A percentile compares a stretch with the other conserved stretches of the same genome.
These are phyloP conservation scores for Calonectris borealis DNA, from an alignment of 2,113 vertebrate genomes.

Conservation along the genomic window DNA sequence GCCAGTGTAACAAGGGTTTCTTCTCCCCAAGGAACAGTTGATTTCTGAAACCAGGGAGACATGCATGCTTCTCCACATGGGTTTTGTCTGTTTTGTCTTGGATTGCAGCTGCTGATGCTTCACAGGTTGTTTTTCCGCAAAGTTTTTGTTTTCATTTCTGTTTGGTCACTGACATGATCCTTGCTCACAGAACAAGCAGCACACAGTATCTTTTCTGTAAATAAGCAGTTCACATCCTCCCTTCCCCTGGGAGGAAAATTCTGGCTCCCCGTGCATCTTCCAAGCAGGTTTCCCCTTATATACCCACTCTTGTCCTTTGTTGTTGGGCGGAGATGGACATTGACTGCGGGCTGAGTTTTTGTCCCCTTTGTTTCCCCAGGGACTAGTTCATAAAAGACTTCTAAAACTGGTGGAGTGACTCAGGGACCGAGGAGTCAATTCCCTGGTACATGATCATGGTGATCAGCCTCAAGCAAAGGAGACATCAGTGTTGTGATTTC, in stretches of 20 bases:
- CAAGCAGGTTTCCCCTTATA: not conserved
- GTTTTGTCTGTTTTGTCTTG: not conserved
- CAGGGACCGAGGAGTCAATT: not conserved
- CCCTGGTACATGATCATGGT: fast-evolving
- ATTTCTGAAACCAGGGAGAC: not conserved
- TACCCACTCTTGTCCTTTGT: not conserved
- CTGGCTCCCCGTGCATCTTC: not conserved
- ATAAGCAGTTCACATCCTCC: not conserved
- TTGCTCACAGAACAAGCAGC: not conserved
- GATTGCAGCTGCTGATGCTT: not conserved
- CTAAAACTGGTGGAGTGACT: not conserved
- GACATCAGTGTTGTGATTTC: not conserved
- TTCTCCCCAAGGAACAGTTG: not conserved
- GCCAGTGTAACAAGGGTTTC: not conserved
- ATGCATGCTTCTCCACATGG: fast-evolving
- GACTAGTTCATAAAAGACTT: not conserved
- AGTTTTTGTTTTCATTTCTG: not conserved
- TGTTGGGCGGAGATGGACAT: not conserved
- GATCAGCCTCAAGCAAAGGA: not conserved
- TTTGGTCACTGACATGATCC: not conserved
- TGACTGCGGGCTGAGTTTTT: not conserved
- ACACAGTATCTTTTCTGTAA: not conserved
- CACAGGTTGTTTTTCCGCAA: not conserved
- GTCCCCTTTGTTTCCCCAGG: not conserved
- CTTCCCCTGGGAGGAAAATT: not conserved